A percentile compares a stretch with the other conserved stretches of the same genome.
phyloP scores from a whole-genome alignment of 2,113 vertebrate genomes.

The Cyprinus carpio region DNA sequence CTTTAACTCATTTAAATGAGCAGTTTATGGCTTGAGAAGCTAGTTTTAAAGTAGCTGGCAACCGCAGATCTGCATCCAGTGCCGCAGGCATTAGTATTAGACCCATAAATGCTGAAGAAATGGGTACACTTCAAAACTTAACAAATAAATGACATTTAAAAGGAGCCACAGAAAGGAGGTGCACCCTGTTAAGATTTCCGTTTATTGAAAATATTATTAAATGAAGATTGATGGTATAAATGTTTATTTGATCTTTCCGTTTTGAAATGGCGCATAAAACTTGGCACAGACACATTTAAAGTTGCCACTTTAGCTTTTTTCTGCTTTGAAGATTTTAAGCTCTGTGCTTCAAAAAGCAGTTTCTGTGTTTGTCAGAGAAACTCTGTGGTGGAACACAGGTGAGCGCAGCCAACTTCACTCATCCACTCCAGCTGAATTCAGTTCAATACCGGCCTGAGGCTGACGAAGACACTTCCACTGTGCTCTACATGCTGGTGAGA shows the following conservation, averaged over 20 bases:
- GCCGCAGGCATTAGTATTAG: not conserved
- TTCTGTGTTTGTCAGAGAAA: not conserved
- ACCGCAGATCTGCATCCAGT: no score
- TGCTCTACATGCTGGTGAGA: slow-evolving; percentile 49
- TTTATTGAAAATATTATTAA: not conserved
- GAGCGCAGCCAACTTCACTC: slow-evolving; percentile 14
- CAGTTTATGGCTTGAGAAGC: not conserved
- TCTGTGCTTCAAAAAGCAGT: not conserved
- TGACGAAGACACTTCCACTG: slow-evolving; percentile 29
- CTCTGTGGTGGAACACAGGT: slow-evolving; percentile 3
- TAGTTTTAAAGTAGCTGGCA: no score
- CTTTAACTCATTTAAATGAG: not conserved
- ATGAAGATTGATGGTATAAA: not conserved
- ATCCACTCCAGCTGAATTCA: slow-evolving; percentile 7
- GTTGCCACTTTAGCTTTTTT: not conserved
- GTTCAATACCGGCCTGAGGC: slow-evolving; percentile 43
- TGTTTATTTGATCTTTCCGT: not conserved
- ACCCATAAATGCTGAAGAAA: not conserved
- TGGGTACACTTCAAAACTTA: not conserved
- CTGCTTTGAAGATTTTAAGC: not conserved
- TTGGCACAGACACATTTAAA: not conserved
- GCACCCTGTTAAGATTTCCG: not conserved
- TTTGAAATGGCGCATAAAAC: not conserved
- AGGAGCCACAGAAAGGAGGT: not conserved
- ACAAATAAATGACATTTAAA: not conserved